phyloP scores from a whole-genome alignment of 2,888 invertebrate genomes.

The Drosophila atripex region DNA sequence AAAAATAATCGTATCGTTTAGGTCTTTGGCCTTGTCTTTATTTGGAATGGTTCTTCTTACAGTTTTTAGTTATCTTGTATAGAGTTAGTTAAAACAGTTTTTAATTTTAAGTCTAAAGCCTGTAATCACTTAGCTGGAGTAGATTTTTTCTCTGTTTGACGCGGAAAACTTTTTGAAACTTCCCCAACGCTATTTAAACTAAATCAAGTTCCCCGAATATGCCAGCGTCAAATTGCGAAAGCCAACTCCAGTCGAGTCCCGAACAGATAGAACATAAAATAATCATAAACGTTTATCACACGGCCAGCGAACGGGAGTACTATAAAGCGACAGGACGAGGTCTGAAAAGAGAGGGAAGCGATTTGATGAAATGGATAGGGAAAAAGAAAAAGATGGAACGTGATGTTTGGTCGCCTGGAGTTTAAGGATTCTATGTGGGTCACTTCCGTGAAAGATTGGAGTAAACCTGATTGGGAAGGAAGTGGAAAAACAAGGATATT shows the following conservation, averaged over 20 bases:
- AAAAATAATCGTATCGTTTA: neutral
- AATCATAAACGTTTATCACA: constrained; percentile 76
- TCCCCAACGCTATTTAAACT: constrained; percentile 65
- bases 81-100: too few species aligned
- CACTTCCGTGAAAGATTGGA: constrained; percentile 29
- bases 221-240: constrained; percentile 68
- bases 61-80: neutral
- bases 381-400: constrained; percentile 42
- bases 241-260: constrained; percentile 57
- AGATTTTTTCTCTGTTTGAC: too few species aligned
- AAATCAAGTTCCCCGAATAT: constrained; percentile 65
- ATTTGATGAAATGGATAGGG: constrained; percentile 70
- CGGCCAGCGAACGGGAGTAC: constrained; percentile 35
- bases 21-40: too few species aligned
- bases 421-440: constrained; percentile 54
- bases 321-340: constrained; percentile 39
- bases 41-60: neutral
- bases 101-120: too few species aligned
- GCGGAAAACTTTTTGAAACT: neutral
- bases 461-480: constrained; percentile 28
- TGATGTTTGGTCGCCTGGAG: constrained; percentile 35
- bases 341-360: constrained; percentile 13
- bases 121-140: too few species aligned
- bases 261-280: constrained; percentile 63
- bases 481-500: neutral